These are phyloP conservation scores for Nothocercus julius DNA, from an alignment of 2,113 vertebrate species.

Conservation along the genomic window DNA sequence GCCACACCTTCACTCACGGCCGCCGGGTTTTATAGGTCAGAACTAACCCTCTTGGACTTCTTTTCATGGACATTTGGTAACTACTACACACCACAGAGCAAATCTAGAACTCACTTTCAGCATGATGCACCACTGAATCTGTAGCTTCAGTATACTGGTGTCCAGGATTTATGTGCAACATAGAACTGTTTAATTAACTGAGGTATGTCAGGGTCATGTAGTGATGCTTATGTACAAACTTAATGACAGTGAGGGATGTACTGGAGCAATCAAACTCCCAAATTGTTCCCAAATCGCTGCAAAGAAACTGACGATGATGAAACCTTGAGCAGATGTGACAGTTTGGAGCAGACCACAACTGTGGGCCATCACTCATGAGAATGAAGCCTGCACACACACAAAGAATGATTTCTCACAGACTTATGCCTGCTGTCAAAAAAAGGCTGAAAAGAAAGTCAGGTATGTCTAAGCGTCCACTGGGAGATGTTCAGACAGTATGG, in stretches of 20 bases:
- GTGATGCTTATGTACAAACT: not conserved
- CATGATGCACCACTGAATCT: not conserved
- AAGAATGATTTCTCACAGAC: not conserved
- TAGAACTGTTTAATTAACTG: not conserved
- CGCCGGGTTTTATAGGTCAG: not conserved
- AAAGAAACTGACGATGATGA: not conserved
- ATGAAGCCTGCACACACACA: not conserved
- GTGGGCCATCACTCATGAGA: not conserved
- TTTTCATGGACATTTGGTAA: not conserved
- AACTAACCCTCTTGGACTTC: not conserved
- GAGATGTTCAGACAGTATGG: not conserved
- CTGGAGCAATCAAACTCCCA: not conserved
- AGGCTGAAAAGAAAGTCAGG: not conserved
- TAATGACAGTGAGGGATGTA: not conserved
- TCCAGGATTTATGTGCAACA: not conserved
- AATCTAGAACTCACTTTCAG: not conserved
- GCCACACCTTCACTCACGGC: not conserved
- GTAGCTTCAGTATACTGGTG: rapidly evolving
- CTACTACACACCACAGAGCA: not conserved
- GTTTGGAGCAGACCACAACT: not conserved
- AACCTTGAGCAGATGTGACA: not conserved
- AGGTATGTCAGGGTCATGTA: not conserved
- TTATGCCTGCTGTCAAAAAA: not conserved
- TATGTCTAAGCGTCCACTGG: not conserved
- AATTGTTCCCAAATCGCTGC: not conserved